Base-by-base conservation (phyloP, 2,888 invertebrate genomes). In the Apamea crenata region DNA sequence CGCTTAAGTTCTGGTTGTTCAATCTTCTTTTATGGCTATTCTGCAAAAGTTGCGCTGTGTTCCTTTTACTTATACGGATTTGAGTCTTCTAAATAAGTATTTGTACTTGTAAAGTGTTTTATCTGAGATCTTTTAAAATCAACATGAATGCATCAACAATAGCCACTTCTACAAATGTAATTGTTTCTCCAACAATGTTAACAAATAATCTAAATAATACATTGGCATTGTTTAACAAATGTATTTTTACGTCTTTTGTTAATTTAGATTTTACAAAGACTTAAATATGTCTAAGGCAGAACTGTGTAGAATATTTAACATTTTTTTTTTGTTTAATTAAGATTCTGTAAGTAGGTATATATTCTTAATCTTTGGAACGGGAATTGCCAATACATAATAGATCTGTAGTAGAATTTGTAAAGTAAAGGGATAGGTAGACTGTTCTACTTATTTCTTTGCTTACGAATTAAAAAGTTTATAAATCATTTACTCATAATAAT, bases 71-170 rank as follows among this genome's bases (percentile, higher is more conserved):
- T 44, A 44, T 40, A 29, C 21, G 32, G 53, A 44, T 65, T 44
- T 29, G 18, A 65, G 53, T 29, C 25, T 73, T 47, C n/a, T 18
- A 56, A 63, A 36, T 70, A 56, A 63, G 29, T 70, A 65, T 36
- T 66, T 66, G 36, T 16, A 8, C 21, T 80, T 53, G 16, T 69
- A 63, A 74, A 84, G 10, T 73, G 21, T 70, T 69, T 56, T 83
- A 76, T 73, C 69, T 44, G n/a, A 70, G 61, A 86, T 76, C n/a
- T 67, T 66, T 61, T 78, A 66, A 72, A 59, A 81, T 59, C 40
- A 72, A 72, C 50, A 50, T 65, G 25, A 53, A 61, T 65, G 4
- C 29, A 50, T 59, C 44, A 83, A 83, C 83, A 86, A 86, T 74
- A 65, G 75, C 74, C 83, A 83, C 71, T 81, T 85, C 29, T 61